phyloP scores from a whole-genome alignment of 2,888 invertebrate species.

The Thecophora atra region DNA sequence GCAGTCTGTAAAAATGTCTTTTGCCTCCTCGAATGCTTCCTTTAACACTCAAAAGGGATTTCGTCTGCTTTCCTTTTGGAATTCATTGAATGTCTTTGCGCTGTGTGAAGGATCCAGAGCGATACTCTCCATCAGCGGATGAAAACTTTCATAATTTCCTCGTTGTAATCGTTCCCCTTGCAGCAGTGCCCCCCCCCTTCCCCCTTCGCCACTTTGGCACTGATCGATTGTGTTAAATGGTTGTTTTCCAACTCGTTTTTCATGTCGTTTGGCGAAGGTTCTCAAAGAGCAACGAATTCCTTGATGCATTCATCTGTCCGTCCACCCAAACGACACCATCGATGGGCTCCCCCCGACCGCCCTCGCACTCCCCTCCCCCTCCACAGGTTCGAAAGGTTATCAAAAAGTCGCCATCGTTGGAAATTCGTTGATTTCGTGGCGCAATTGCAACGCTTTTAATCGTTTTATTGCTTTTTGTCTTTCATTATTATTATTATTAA shows the following conservation, averaged over 20 bases:
- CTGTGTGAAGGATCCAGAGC: no score
- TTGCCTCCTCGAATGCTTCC: no score
- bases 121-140: no score
- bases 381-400: slow-evolving; percentile 38
- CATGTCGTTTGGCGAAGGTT: not conserved
- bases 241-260: slow-evolving; percentile 23
- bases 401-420: slow-evolving; percentile 39
- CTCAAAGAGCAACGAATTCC: slow-evolving; percentile 11
- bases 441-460: slow-evolving; percentile 38
- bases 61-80: not conserved
- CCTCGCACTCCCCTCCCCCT: no score
- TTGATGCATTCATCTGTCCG: slow-evolving; percentile 15
- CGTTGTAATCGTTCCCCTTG: no score
- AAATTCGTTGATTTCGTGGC: slow-evolving; percentile 37
- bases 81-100: no score
- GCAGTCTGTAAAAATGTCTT: no score
- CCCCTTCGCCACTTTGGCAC: slow-evolving; percentile 49
- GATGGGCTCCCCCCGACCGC: no score
- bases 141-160: no score
- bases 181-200: not conserved
- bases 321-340: slow-evolving; percentile 7
- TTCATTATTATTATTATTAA: no score
- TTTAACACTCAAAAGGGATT: no score
- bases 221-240: slow-evolving; percentile 56
- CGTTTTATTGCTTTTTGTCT: slow-evolving; percentile 2